These are phyloP conservation scores for Paramuricea clavata DNA, from an alignment of 92 coral and sea anemone genomes.

Conservation along the genomic window DNA sequence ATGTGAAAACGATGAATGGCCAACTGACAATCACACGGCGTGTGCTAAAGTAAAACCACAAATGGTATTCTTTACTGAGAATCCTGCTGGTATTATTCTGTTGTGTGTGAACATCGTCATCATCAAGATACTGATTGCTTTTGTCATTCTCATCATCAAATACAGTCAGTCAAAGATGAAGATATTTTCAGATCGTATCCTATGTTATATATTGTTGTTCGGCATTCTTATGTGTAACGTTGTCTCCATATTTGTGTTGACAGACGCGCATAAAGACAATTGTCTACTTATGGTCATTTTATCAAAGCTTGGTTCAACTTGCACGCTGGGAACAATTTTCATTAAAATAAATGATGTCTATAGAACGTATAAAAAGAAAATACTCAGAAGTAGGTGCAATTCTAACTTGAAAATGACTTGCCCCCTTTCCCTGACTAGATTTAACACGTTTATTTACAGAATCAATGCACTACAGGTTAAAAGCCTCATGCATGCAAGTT, in stretches of 20 bases:
- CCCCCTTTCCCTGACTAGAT: no score
- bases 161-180: slow-evolving; percentile 81
- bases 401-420: background rate
- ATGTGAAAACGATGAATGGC: slow-evolving; percentile 79
- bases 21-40: slow-evolving; percentile 79
- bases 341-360: slow-evolving; percentile 76
- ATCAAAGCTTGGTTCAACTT: slow-evolving; percentile 80
- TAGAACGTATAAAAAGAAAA: slow-evolving; percentile 27
- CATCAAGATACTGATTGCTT: slow-evolving; percentile 60
- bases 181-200: slow-evolving; percentile 79
- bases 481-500: no score
- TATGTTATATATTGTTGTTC: slow-evolving; percentile 79
- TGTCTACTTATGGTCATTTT: slow-evolving; percentile 75
- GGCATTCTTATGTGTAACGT: slow-evolving; percentile 80
- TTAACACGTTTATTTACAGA: no score
- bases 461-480: no score
- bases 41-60: slow-evolving; percentile 76
- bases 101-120: slow-evolving; percentile 73
- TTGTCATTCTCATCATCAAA: slow-evolving; percentile 68
- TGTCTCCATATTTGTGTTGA: slow-evolving; percentile 76
- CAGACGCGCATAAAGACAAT: slow-evolving; percentile 72
- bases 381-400: slow-evolving; percentile 6
- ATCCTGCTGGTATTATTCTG: slow-evolving; percentile 77
- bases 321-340: slow-evolving; percentile 82
- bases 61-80: slow-evolving; percentile 66